These are phyloP conservation scores for Leptura quadrifasciata DNA, from an alignment of 2,888 invertebrate genomes.

Conservation along the genomic window DNA sequence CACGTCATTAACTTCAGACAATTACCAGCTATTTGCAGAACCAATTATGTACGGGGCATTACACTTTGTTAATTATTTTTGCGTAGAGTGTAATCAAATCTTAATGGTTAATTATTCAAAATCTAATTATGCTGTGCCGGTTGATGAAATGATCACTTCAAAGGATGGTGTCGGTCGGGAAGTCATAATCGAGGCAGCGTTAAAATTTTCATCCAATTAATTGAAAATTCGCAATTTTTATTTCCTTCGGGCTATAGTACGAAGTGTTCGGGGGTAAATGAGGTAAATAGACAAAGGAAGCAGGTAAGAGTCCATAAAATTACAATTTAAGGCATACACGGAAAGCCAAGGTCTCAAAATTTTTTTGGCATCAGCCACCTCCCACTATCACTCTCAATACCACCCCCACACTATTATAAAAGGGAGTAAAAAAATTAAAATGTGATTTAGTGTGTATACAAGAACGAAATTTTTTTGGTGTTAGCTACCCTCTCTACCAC, in stretches of 20 bases:
- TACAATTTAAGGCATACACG: no score
- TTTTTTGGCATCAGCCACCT: no score
- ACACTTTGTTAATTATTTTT: conserved; percentile 56
- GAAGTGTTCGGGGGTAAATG: no score
- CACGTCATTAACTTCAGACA: conserved; percentile 64
- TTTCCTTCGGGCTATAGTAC: background rate
- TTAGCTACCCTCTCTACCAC: no score
- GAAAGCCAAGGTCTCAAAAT: no score
- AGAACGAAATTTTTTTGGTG: no score
- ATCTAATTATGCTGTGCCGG: conserved; percentile 28
- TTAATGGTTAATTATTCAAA: conserved; percentile 40
- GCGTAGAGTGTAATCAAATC: conserved; percentile 42
- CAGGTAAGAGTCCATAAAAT: no score
- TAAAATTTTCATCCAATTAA: background rate
- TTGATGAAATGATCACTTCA: background rate
- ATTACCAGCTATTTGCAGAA: conserved; percentile 62
- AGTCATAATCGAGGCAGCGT: background rate
- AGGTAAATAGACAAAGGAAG: no score
- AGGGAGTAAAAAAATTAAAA: no score
- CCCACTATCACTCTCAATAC: no score
- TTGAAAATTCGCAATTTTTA: background rate
- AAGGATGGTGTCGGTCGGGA: background rate
- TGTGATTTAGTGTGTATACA: no score
- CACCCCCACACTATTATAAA: no score
- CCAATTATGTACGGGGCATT: conserved; percentile 61